These are phyloP conservation scores for Danionella dracula DNA, from an alignment of 2,797 vertebrate species.

Conservation along the genomic window DNA sequence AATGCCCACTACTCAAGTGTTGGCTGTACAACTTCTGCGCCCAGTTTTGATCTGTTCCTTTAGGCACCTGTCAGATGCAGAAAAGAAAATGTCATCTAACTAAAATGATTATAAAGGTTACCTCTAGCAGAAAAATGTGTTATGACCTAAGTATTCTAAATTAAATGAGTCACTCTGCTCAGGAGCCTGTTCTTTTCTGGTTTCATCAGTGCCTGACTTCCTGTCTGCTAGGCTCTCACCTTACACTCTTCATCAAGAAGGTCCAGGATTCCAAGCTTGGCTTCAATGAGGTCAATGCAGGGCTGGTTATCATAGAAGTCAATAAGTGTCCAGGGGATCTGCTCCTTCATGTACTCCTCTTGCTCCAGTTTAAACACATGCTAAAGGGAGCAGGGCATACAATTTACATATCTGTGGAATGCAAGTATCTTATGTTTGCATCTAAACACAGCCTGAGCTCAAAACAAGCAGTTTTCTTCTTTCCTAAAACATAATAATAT, in stretches of 20 bases:
- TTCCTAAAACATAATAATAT: no score
- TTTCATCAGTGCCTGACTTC: no score
- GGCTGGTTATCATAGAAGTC: conserved; percentile 87
- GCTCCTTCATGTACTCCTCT: conserved; percentile 87
- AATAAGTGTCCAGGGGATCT: conserved; percentile 84
- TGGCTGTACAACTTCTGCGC: conserved; percentile 85
- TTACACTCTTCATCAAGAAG: conserved; percentile 95
- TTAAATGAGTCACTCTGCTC: not conserved
- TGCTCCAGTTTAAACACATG: conserved; percentile 91
- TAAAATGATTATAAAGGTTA: no score
- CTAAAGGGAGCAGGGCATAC: conserved; percentile 53
- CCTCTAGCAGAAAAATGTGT: conserved; percentile 28
- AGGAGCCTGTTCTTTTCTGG: not conserved
- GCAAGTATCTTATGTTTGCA: not conserved
- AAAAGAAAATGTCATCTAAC: conserved; percentile 7
- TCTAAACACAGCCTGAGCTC: not conserved
- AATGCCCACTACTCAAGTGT: conserved; percentile 75
- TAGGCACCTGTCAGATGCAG: conserved; percentile 75
- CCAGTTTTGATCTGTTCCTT: conserved; percentile 95
- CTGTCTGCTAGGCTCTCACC: no score
- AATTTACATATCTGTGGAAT: not conserved
- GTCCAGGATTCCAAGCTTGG: conserved; percentile 87
- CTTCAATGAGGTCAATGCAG: conserved; percentile 92
- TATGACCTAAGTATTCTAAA: conserved; percentile 18
- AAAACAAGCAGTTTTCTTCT: not conserved